Base-by-base conservation (phyloP, 2,113 vertebrate genomes). In the Paradoxurus hermaphroditus region DNA sequence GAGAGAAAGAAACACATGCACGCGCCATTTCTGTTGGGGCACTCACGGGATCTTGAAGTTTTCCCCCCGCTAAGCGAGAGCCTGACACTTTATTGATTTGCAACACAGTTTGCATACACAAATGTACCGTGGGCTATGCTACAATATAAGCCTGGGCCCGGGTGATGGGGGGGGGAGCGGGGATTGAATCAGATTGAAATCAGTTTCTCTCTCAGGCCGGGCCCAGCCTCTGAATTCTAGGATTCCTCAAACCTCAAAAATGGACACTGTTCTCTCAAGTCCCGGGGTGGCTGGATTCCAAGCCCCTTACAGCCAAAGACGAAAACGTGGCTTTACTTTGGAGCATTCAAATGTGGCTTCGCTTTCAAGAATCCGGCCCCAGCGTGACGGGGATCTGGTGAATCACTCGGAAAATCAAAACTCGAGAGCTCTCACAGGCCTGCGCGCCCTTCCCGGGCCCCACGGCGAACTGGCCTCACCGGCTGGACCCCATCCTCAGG, bases 161-260 rank as follows among this genome's bases (percentile, higher is more conserved):
- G 6, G 73, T 5, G 82, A 41, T 8, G 19, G 29, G 34, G 41
- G 53, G 34, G 2, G 23, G 21, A 21, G 65, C 1, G 0, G 29
- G 4, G 36, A n/a, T 53, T 72, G 19, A 59, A 25, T 83, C 59
- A 14, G 49, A 62, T 31, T 29, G 70, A 63, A 96, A 90, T 81
- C 63, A 39, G 41, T 70, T 93, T 82, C 81, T 84, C 72, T 96
- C 90, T 62, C 89, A 16, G 84, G 51, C 94, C 51, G 91, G 86
- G 70, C 62, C 91, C 49, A 46, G 39, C 51, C 77, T 95, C 94
- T 87, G 94, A 85, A 90, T 95, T 94, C 95, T 97, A 92, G 94
- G 97, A 91, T 94, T 95, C 93, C 63, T 96, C 67, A 88, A 95
- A 97, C 96, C 96, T 97, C 97, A 97, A 68, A 97, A 95, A 82